Percentiles rank a stretch among this genome's conserved stretches.
These are phyloP conservation scores for Esox lucius DNA, from an alignment of 2,797 vertebrate species.

Conservation along the genomic window DNA sequence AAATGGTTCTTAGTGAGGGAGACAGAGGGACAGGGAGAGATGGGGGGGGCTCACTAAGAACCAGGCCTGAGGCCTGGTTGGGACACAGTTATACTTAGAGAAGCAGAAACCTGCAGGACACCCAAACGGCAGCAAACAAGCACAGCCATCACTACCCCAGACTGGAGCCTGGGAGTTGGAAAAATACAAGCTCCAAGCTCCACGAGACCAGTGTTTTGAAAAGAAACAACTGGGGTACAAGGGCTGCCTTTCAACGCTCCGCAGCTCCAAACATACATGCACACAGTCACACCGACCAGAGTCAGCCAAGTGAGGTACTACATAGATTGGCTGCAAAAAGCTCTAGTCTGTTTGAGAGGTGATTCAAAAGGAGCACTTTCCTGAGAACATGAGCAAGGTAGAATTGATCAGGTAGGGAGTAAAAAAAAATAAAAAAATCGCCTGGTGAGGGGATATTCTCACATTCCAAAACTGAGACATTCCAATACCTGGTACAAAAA, in stretches of 20 bases:
- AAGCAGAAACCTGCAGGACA: neutral
- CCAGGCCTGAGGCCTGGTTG: neutral
- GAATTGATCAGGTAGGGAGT: neutral
- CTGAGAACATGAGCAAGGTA: slow-evolving; percentile 6
- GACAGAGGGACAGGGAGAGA: neutral
- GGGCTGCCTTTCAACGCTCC: slow-evolving; percentile 41
- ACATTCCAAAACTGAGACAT: neutral
- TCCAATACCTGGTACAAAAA: neutral
- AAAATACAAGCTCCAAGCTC: slow-evolving; percentile 51
- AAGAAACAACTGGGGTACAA: slow-evolving; percentile 48
- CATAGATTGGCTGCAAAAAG: neutral
- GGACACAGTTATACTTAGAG: neutral
- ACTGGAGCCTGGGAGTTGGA: slow-evolving; percentile 46
- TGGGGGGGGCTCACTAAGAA: neutral
- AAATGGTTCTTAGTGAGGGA: slow-evolving; percentile 22
- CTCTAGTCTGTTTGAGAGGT: neutral
- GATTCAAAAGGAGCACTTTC: neutral
- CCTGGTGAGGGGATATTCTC: neutral
- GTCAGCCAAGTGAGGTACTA: neutral
- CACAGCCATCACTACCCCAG: neutral
- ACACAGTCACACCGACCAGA: neutral
- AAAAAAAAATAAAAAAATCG: neutral
- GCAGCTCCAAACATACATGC: slow-evolving; percentile 10
- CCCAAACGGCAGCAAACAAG: neutral
- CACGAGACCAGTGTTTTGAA: slow-evolving; percentile 38